These are phyloP conservation scores for Shargacucullia verbasci DNA, from an alignment of 2,888 invertebrate genomes.

Conservation along the genomic window DNA sequence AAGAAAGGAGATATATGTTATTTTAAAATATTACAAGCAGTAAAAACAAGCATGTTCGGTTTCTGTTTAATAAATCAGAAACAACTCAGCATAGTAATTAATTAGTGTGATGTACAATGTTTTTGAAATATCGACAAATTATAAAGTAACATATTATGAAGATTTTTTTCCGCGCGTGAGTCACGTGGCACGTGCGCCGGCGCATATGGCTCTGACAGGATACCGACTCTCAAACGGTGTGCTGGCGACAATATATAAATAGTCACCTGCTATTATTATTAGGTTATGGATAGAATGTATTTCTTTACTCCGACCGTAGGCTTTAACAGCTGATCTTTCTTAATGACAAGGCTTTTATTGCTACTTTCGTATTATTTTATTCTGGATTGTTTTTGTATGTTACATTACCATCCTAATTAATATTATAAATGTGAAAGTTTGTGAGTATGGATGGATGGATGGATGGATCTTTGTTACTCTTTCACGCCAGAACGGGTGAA, in stretches of 20 bases:
- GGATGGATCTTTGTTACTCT: too few relatives aligned
- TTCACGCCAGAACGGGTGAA: too few relatives aligned
- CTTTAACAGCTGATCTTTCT: conserved; percentile 16
- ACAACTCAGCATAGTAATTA: conserved; percentile 51
- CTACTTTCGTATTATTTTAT: too few relatives aligned
- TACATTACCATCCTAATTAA: too few relatives aligned
- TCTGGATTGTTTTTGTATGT: too few relatives aligned
- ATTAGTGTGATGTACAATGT: conserved; percentile 55
- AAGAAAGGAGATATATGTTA: conserved; percentile 43
- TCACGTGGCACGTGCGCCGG: conserved; percentile 67
- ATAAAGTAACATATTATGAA: conserved; percentile 28
- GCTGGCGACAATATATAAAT: conserved; percentile 40
- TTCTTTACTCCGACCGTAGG: conserved; percentile 17
- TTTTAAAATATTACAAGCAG: conserved; percentile 44
- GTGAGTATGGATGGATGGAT: too few relatives aligned
- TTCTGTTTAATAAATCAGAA: conserved; percentile 58
- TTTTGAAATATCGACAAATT: conserved; percentile 54
- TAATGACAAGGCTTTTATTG: conserved; percentile 1
- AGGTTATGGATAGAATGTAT: conserved; percentile 25
- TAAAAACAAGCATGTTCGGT: conserved; percentile 42
- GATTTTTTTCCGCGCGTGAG: conserved; percentile 56
- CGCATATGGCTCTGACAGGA: conserved; percentile 55
- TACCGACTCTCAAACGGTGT: conserved; percentile 26
- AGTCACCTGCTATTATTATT: conserved; percentile 44
- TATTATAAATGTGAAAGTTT: too few relatives aligned